phyloP scores from a whole-genome alignment of 2,113 vertebrate species.

The Oxyruncus cristatus region DNA sequence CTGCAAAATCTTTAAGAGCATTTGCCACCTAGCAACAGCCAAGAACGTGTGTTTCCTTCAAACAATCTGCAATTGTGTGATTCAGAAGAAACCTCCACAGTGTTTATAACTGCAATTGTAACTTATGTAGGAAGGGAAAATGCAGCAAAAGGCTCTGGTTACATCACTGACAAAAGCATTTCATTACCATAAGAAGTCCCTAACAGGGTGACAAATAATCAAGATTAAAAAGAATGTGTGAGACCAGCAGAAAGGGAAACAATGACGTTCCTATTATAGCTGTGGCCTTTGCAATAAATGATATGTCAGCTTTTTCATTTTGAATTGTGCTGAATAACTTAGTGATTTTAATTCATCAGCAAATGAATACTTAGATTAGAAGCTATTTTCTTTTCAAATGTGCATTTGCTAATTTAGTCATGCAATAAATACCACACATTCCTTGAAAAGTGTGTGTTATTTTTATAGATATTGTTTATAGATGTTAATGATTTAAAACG shows the following conservation, averaged over 20 bases:
- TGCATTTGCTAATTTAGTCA: slow-evolving; percentile 22
- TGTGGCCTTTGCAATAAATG: slow-evolving; percentile 58
- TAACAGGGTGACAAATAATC: slow-evolving; percentile 56
- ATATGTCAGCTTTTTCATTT: slow-evolving; percentile 64
- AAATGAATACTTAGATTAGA: slow-evolving; percentile 63
- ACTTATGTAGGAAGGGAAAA: slow-evolving; percentile 58
- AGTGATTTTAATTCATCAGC: slow-evolving; percentile 59
- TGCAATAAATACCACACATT: slow-evolving; percentile 23
- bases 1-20: slow-evolving; percentile 63
- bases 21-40: slow-evolving; percentile 68
- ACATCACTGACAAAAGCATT: slow-evolving; percentile 50
- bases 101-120: slow-evolving; percentile 40
- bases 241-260: slow-evolving; percentile 67
- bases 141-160: slow-evolving; percentile 22
- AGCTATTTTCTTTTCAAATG: slow-evolving; percentile 49
- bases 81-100: slow-evolving; percentile 50
- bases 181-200: slow-evolving; percentile 63
- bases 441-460: background rate
- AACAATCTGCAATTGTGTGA: slow-evolving; percentile 66
- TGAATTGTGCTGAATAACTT: slow-evolving; percentile 64
- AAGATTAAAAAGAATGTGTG: slow-evolving; percentile 67
- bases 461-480: background rate
- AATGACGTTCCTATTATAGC: slow-evolving; percentile 57
- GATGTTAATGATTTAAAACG: background rate
- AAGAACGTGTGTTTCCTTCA: slow-evolving; percentile 18